Evolutionary conservation across 2,113 vertebrate species (phyloP).

Genomic region (Oxyura jamaicensis): DNA sequence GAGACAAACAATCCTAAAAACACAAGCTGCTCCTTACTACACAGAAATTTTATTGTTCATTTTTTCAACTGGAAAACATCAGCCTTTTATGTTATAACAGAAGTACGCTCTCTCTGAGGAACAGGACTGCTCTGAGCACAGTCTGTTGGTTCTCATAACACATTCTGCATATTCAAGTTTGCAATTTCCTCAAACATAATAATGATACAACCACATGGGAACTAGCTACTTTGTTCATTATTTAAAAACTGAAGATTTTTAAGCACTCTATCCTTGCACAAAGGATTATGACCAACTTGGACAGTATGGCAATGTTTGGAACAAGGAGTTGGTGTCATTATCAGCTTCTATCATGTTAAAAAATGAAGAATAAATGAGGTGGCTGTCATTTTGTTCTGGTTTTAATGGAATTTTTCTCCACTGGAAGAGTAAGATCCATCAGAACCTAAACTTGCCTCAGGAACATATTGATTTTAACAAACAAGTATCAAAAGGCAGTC

Average conservation of each 20-base stretch:
- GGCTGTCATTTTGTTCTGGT: background rate
- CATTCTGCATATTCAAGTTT: background rate
- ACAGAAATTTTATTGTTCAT: background rate
- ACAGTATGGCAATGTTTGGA: background rate
- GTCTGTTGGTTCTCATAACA: background rate
- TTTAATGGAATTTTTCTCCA: constrained; percentile 1
- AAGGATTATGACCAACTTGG: background rate
- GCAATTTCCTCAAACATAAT: background rate
- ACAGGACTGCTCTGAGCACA: background rate
- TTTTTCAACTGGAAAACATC: background rate
- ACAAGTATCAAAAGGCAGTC: constrained; percentile 35
- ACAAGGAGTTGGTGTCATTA: background rate
- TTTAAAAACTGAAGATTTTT: constrained; percentile 2
- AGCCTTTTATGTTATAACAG: background rate
- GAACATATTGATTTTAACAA: constrained; percentile 42
- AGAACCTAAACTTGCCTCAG: constrained; percentile 3
- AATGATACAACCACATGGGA: background rate
- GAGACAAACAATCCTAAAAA: background rate
- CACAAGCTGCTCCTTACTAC: background rate
- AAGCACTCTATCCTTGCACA: background rate
- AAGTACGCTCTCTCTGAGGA: background rate
- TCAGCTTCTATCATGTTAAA: background rate
- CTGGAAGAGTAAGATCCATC: background rate
- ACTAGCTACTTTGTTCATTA: background rate
- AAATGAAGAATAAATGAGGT: background rate